Evolutionary conservation across 1,140 invertebrate species (phyloP), one percentile per base, ranked within the genome.

Genomic region (Artemia franciscana): DNA sequence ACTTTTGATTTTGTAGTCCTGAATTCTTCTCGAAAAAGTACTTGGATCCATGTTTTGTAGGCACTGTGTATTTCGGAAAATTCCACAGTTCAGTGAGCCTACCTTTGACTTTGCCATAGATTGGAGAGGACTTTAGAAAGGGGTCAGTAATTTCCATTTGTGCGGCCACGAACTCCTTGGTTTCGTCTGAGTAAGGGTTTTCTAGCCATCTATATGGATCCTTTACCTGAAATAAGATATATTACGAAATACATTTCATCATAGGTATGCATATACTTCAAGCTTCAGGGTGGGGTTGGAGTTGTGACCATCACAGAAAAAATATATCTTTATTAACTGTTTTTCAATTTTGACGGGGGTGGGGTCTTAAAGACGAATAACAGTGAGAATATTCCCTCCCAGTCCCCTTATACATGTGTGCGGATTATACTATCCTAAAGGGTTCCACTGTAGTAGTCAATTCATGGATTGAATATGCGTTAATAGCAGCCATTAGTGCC

Each of bases 181-280:
- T 96, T 75, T 97, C 91, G 65, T 84, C 79, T 0, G 84, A 78
- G 71, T 98, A 89, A 0, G 93, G 91, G 76, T 98, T 86, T 76
- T 98, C 95, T 24, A 98, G 73, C 91, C 91, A 98, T 58, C 92
- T 82, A 72, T 98, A 98, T 0, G 91, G 88, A 76, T 98, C 94
- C 65, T 72, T 63, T 63, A 97, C 78, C 89, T 94, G 62, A 62
- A 67, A 73, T 65, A 65, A 67, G 60, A 63, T n/a, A 26, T 62
- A 59, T 63, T 60, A 58, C 39, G n/a, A 58, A 30, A 60, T 23
- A 57, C 57, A 62, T 15, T 59, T 24, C 0, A 59, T 18, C 62
- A 24, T 60, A 57, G 58, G 61, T 57, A 62, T 61, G 15, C 3
- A 62, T 24, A 25, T 59, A 51, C 59, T 25, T 58, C 5, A 57